Evolutionary conservation across 2,888 invertebrate species (phyloP).

Genomic region (Glyphotaelius pellucidus): DNA sequence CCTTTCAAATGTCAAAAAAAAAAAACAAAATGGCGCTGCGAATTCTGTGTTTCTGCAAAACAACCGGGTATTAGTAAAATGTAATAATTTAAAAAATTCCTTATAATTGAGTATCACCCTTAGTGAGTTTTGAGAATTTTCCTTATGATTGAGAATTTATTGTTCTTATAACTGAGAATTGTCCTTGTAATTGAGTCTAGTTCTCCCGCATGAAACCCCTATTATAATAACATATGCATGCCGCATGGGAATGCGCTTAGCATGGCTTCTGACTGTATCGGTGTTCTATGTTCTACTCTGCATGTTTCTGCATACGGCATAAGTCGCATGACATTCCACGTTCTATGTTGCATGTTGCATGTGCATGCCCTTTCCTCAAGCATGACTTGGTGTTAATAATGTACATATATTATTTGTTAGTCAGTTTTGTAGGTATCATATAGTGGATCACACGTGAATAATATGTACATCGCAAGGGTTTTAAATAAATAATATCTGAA

Average conservation of each 20-base stretch:
- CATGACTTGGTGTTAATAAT: neutral
- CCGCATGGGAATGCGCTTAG: conserved; percentile 30
- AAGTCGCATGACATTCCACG: conserved; percentile 4
- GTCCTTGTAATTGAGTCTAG: conserved; percentile 2
- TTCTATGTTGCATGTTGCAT: conserved; percentile 18
- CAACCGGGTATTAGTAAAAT: no score
- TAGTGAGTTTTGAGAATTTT: neutral
- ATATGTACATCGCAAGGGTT: neutral
- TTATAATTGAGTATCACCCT: neutral
- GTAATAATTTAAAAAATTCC: neutral
- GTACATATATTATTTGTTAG: neutral
- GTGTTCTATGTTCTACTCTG: conserved; percentile 22
- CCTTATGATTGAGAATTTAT: neutral
- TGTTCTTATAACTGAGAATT: neutral
- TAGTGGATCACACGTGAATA: neutral
- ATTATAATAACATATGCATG: neutral
- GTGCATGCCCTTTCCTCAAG: neutral
- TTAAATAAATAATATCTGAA: neutral
- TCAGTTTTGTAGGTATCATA: neutral
- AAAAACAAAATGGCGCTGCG: no score
- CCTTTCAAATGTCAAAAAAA: no score
- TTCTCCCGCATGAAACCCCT: neutral
- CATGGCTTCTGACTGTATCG: conserved; percentile 25
- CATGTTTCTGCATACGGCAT: conserved; percentile 26
- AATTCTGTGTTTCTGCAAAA: no score